Conservation (phyloP, 2,888 invertebrate species). For the Zhuqinia jingwanae region DNA sequence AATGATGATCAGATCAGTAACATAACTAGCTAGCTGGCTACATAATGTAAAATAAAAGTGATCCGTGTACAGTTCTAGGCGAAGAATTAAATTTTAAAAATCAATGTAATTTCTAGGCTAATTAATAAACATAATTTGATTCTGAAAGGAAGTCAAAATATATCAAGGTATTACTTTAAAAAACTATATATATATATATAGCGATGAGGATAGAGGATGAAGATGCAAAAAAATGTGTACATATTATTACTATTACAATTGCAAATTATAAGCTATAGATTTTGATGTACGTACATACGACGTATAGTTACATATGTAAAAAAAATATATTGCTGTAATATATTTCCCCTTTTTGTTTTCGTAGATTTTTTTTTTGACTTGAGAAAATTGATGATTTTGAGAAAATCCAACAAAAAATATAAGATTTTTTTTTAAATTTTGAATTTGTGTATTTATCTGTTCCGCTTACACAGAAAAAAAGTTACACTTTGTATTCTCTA, state of each 20-base stretch:
- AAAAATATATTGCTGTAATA: slow-evolving; percentile 33
- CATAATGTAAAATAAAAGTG: slow-evolving; percentile 53
- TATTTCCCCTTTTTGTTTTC: background rate
- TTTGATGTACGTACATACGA: slow-evolving; percentile 32
- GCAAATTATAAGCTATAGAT: background rate
- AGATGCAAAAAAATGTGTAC: slow-evolving; percentile 38
- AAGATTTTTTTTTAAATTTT: background rate
- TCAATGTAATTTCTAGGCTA: slow-evolving; percentile 61
- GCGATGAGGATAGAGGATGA: no score
- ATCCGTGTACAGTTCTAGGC: slow-evolving; percentile 66
- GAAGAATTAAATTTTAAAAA: no score
- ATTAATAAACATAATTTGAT: background rate
- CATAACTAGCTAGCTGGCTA: slow-evolving; percentile 61
- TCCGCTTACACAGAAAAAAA: slow-evolving; percentile 38
- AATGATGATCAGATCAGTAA: slow-evolving; percentile 61
- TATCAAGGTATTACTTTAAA: no score
- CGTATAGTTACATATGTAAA: no score
- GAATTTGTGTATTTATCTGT: slow-evolving; percentile 30
- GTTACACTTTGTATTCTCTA: no score
- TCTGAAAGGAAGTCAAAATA: no score
- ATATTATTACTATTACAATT: background rate
- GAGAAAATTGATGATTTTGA: slow-evolving; percentile 24
- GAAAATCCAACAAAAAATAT: slow-evolving; percentile 26
- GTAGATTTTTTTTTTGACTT: slow-evolving; percentile 21
- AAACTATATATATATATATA: no score